Conservation (phyloP, 2,888 invertebrate species). For the Steinernema carpocapsae region DNA sequence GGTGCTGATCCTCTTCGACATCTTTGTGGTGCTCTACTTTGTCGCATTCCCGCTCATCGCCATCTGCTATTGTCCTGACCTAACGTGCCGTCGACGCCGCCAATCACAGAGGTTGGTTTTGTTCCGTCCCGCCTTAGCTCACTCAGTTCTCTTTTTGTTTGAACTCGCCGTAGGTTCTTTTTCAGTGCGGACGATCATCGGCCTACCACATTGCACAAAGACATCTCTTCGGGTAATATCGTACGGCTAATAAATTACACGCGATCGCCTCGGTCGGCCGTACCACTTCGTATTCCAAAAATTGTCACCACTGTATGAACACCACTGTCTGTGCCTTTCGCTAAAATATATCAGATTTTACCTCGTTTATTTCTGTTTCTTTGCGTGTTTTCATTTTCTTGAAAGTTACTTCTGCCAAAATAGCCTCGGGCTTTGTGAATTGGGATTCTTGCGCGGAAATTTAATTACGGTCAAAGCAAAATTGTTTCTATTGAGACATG, state of each 20-base stretch:
- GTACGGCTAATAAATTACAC: conserved; percentile 33
- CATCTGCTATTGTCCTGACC: neutral
- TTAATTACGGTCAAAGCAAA: too few relatives aligned
- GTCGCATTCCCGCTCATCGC: conserved; percentile 17
- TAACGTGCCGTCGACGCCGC: neutral
- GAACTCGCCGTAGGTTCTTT: neutral
- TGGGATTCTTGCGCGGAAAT: too few relatives aligned
- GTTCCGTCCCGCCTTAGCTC: neutral
- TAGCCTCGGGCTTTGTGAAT: too few relatives aligned
- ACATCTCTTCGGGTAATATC: conserved; percentile 18
- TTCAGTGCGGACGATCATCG: neutral
- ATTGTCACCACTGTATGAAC: conserved; percentile 22
- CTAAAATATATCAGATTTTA: too few relatives aligned
- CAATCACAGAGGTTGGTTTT: neutral
- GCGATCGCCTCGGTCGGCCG: conserved; percentile 20
- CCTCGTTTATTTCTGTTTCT: too few relatives aligned
- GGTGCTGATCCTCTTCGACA: conserved; percentile 1
- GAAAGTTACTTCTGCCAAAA: too few relatives aligned
- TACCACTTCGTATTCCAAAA: conserved; percentile 4
- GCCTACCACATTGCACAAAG: conserved; percentile 6
- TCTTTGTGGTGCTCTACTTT: conserved; percentile 13
- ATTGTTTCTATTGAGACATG: too few relatives aligned
- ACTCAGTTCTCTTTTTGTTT: too few relatives aligned
- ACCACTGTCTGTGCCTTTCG: neutral
- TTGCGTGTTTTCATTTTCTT: too few relatives aligned